Conservation (phyloP, 2,888 invertebrate genomes). For the Eristalis pertinax region DNA sequence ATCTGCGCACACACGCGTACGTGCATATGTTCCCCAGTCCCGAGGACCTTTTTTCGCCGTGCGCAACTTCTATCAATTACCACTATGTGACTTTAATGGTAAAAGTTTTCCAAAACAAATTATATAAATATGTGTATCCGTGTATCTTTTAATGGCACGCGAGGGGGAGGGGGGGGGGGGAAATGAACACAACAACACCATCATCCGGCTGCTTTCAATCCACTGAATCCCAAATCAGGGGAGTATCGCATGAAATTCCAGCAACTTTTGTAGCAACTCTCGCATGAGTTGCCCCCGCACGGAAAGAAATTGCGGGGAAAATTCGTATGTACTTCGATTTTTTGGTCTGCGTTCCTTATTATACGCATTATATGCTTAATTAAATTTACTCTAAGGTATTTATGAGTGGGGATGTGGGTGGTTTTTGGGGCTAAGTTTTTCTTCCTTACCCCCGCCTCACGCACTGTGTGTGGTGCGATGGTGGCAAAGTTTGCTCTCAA, state of each 20-base stretch:
- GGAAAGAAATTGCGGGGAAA: conserved; percentile 65
- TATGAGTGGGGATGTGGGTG: conserved; percentile 56
- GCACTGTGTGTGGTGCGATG: neutral
- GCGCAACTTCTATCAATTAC: conserved; percentile 66
- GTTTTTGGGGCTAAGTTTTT: conserved; percentile 36
- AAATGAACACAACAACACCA: neutral
- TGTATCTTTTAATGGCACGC: conserved; percentile 25
- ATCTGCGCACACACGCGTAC: neutral
- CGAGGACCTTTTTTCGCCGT: conserved; percentile 13
- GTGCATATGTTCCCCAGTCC: neutral
- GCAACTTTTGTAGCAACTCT: conserved; percentile 64
- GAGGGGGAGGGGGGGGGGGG: neutral
- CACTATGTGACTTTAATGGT: conserved; percentile 66
- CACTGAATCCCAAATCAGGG: conserved; percentile 26
- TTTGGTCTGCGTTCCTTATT: conserved; percentile 65
- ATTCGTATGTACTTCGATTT: conserved; percentile 57
- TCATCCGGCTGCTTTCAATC: conserved; percentile 36
- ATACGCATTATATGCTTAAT: conserved; percentile 71
- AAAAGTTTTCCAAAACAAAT: conserved; percentile 60
- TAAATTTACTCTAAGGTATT: conserved; percentile 71
- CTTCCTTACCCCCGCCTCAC: conserved; percentile 12
- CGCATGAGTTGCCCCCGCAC: conserved; percentile 42
- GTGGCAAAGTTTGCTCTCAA: conserved; percentile 47
- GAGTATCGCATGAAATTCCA: conserved; percentile 54
- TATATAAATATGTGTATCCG: conserved; percentile 40